A percentile compares a stretch with the other conserved stretches of the same genome.
These are phyloP conservation scores for Basileuterus tristriatus DNA, from an alignment of 2,797 vertebrate genomes.

Conservation along the genomic window DNA sequence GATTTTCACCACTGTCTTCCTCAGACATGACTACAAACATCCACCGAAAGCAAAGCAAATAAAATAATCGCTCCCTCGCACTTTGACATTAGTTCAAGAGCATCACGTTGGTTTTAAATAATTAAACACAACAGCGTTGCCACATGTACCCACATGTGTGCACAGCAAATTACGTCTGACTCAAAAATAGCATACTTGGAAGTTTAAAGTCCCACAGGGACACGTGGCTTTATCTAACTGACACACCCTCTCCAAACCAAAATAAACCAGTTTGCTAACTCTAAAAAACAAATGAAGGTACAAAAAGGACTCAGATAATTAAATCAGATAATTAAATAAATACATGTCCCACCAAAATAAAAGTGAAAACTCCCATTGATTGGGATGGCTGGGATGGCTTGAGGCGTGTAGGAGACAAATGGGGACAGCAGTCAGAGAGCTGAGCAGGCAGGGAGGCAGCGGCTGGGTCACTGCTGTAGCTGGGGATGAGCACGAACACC, in stretches of 20 bases:
- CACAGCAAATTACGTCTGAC: neutral
- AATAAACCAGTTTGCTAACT: neutral
- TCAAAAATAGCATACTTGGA: neutral
- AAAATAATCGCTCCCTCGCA: neutral
- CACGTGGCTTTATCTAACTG: neutral
- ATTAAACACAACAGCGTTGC: neutral
- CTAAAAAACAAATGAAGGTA: neutral
- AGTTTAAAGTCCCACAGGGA: constrained; percentile 41
- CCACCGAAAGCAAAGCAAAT: neutral
- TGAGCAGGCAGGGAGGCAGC: neutral
- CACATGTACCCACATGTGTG: accelerated
- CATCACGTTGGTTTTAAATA: neutral
- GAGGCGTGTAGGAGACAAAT: accelerated
- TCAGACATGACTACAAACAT: constrained; percentile 86
- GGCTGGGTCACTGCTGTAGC: accelerated
- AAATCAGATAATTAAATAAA: neutral
- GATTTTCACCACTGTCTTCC: constrained; percentile 62
- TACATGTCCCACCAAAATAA: neutral
- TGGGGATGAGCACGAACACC: accelerated
- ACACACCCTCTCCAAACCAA: neutral
- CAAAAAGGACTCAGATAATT: neutral
- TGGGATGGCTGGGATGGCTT: neutral
- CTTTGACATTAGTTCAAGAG: neutral
- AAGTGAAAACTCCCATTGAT: neutral
- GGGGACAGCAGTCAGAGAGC: neutral